phyloP scores from a whole-genome alignment of 92 coral and sea anemone species.

The Bergia sp. region DNA sequence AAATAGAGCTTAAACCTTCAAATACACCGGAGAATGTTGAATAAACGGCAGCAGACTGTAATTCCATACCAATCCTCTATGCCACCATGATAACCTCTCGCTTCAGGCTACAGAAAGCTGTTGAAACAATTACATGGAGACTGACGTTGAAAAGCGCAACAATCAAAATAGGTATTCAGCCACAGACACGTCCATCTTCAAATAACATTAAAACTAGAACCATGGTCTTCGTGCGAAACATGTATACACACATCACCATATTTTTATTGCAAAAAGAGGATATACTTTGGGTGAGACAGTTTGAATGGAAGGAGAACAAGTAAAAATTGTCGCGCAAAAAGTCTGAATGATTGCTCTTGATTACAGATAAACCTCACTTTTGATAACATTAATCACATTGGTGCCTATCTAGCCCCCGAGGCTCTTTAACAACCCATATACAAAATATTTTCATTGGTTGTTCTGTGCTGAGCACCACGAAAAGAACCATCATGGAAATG shows the following conservation, averaged over 20 bases:
- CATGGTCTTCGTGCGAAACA: neutral
- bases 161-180: neutral
- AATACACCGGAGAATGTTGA: neutral
- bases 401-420: neutral
- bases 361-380: neutral
- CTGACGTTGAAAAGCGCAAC: neutral
- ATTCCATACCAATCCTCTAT: neutral
- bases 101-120: slow-evolving; percentile 8
- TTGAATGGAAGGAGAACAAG: neutral
- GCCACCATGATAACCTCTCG: neutral
- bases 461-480: neutral
- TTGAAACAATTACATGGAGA: neutral
- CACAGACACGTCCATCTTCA: neutral
- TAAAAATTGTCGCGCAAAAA: neutral
- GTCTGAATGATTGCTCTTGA: neutral
- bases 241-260: too few relatives aligned
- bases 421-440: too few relatives aligned
- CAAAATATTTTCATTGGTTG: neutral
- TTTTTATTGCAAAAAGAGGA: neutral
- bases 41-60: slow-evolving; percentile 11
- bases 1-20: neutral
- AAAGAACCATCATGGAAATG: neutral
- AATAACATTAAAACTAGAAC: neutral
- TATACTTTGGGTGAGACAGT: too few relatives aligned
- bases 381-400: neutral